Conservation (phyloP, 2,888 invertebrate species). For the Vanessa cardui region DNA sequence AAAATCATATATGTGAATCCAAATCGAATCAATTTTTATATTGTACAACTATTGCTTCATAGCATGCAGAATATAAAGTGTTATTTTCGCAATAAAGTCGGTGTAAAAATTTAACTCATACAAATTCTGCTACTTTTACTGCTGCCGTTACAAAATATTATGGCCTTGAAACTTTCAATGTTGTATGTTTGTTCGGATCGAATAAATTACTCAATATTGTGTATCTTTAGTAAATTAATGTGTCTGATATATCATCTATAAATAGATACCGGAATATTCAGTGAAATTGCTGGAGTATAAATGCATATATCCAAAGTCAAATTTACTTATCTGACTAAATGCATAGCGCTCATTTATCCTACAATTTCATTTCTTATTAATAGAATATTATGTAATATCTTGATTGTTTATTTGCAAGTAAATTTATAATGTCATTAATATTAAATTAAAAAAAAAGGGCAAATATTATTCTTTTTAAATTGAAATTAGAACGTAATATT, state of each 20-base stretch:
- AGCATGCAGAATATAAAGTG: neutral
- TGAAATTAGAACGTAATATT: no score
- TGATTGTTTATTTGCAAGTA: no score
- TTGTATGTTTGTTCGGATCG: conserved; percentile 3
- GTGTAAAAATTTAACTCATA: neutral
- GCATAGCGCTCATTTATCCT: no score
- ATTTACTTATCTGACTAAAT: no score
- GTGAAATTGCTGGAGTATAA: no score
- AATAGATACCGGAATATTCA: neutral
- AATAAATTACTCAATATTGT: conserved; percentile 13
- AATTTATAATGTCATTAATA: no score
- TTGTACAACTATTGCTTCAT: neutral
- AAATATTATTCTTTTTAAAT: no score
- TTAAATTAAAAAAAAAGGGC: no score
- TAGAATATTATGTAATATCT: no score
- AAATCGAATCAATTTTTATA: conserved; percentile 1
- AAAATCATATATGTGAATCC: neutral
- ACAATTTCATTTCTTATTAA: no score
- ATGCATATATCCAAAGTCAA: no score
- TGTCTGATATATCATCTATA: neutral
- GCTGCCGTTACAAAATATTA: conserved; percentile 21
- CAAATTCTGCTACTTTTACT: conserved; percentile 15
- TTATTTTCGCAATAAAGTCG: neutral
- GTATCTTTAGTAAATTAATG: neutral
- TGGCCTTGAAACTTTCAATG: conserved; percentile 27